These are phyloP conservation scores for Tenthredo scrophulariae DNA, from an alignment of 2,888 invertebrate genomes.

Conservation along the genomic window DNA sequence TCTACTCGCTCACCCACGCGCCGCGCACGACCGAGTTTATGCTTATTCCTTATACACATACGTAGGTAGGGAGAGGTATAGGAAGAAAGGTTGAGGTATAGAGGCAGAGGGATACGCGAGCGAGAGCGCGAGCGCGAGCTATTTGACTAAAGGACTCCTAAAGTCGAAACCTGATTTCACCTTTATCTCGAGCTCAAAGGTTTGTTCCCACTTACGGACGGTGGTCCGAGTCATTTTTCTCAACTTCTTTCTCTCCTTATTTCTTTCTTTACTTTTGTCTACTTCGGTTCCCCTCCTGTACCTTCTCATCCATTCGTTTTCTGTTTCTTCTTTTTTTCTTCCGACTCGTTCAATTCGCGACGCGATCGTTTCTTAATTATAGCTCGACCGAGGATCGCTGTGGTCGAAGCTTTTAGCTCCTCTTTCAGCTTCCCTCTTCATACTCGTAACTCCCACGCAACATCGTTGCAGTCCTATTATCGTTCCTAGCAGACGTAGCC, in stretches of 20 bases:
- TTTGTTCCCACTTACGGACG: slow-evolving; percentile 31
- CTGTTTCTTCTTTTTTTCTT: not conserved
- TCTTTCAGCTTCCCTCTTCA: not conserved
- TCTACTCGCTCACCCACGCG: slow-evolving; percentile 46
- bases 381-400: not conserved
- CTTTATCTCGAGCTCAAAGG: slow-evolving; percentile 30
- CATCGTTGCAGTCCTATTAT: slow-evolving; percentile 27
- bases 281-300: not conserved
- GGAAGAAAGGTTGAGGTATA: not conserved
- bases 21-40: slow-evolving; percentile 38
- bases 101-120: not conserved
- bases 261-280: not conserved
- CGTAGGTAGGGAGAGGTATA: not conserved
- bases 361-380: slow-evolving; percentile 5
- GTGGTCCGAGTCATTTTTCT: slow-evolving; percentile 25
- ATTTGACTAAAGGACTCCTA: slow-evolving; percentile 45
- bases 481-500: not conserved
- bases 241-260: not conserved
- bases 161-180: slow-evolving; percentile 29
- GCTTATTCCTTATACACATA: not conserved
- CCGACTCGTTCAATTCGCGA: not conserved
- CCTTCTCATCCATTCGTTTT: not conserved
- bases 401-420: not conserved
- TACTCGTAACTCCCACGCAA: slow-evolving; percentile 30
- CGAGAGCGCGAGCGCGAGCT: slow-evolving; percentile 22